Conservation (phyloP, 1,140 invertebrate genomes). For the Caenorhabditis remanei region DNA sequence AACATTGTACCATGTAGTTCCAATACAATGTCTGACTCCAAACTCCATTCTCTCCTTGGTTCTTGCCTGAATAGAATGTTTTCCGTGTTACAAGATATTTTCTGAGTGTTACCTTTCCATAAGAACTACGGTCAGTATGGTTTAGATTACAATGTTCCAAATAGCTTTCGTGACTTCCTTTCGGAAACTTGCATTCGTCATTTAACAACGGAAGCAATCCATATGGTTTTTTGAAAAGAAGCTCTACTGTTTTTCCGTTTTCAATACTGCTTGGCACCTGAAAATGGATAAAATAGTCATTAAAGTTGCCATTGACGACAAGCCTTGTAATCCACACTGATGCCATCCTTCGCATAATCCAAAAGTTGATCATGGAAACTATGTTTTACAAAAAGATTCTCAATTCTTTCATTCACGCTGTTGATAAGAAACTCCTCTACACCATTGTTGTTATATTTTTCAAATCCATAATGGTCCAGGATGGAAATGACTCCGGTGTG, state of each 20-base stretch:
- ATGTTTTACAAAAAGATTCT: constrained; percentile 56
- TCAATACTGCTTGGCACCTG: constrained; percentile 38
- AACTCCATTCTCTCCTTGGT: constrained; percentile 58
- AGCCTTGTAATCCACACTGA: constrained; percentile 49
- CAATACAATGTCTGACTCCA: constrained; percentile 57
- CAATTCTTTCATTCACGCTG: constrained; percentile 59
- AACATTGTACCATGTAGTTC: constrained; percentile 61
- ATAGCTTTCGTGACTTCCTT: constrained; percentile 57
- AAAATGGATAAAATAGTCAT: neutral
- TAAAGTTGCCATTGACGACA: neutral
- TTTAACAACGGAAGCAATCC: constrained; percentile 54
- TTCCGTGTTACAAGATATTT: neutral
- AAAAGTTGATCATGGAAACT: constrained; percentile 51
- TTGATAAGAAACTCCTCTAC: constrained; percentile 62
- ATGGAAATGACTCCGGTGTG: constrained; percentile 51
- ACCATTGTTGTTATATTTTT: constrained; percentile 64
- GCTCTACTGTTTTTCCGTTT: constrained; percentile 54
- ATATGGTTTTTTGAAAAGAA: constrained; percentile 61
- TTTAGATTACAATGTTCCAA: constrained; percentile 62
- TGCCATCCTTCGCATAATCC: constrained; percentile 53
- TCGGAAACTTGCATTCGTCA: constrained; percentile 64
- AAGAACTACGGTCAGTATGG: constrained; percentile 58
- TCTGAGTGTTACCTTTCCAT: constrained; percentile 48
- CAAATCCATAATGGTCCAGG: constrained; percentile 60
- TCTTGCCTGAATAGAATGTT: constrained; percentile 5